Conservation (phyloP, 2,797 vertebrate genomes). For the Coreius guichenoti region DNA sequence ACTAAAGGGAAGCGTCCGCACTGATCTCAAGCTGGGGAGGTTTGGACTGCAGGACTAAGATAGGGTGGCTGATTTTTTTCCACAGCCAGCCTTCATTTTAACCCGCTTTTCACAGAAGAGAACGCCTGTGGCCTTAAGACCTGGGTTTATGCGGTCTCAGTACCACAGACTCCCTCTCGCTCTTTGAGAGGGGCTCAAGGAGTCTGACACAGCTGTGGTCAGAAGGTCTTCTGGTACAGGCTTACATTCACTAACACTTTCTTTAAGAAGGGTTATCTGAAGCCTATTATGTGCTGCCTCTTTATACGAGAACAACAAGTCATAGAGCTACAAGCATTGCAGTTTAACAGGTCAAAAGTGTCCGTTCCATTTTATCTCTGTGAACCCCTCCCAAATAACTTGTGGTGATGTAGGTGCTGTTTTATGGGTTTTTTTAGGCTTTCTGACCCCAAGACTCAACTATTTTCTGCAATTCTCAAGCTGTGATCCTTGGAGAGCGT, state of each 20-base stretch:
- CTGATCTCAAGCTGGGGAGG: conserved; percentile 35
- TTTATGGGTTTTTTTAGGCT: neutral
- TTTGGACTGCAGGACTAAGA: conserved; percentile 18
- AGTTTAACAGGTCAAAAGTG: conserved; percentile 22
- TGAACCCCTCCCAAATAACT: neutral
- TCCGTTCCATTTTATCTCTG: neutral
- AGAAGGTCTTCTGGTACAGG: conserved; percentile 9
- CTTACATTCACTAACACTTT: neutral
- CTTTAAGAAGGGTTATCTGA: conserved; percentile 30
- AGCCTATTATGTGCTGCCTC: neutral
- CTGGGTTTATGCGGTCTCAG: neutral
- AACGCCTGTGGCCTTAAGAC: conserved; percentile 21
- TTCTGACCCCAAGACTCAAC: neutral
- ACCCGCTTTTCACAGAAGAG: conserved; percentile 24
- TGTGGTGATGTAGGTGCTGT: neutral
- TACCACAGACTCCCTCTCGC: neutral
- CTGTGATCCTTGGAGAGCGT: neutral
- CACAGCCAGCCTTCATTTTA: conserved; percentile 32
- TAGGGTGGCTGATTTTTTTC: neutral
- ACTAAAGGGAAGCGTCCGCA: conserved; percentile 21
- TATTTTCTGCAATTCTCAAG: neutral
- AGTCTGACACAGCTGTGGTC: conserved; percentile 20
- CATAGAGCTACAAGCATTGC: neutral
- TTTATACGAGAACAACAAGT: neutral
- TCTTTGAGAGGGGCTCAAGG: conserved; percentile 25